Percentiles rank a stretch among this genome's conserved stretches.
Evolutionary conservation across 2,113 vertebrate genomes (phyloP).

Genomic region (Rhineura floridana): DNA sequence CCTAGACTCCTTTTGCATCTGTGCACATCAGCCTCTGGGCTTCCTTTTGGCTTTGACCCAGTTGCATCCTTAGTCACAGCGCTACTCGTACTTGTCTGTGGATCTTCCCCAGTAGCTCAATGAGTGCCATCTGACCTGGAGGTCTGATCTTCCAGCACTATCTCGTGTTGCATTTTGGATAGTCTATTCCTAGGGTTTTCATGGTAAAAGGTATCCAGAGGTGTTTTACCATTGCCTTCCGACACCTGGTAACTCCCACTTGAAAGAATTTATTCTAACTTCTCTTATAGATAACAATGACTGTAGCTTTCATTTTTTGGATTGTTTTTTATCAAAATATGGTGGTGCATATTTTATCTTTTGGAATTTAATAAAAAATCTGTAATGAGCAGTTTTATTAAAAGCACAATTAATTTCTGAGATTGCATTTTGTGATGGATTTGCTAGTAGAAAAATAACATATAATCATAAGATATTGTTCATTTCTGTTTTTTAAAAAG

Average conservation of each 20-base stretch:
- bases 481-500: not conserved
- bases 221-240: no score
- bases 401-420: not conserved
- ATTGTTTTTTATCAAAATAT: not conserved
- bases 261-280: slow-evolving; percentile 1
- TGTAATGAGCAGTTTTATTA: not conserved
- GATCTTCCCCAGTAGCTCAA: no score
- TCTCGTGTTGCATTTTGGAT: no score
- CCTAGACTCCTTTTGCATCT: no score
- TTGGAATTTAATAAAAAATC: not conserved
- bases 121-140: no score
- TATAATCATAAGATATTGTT: not conserved
- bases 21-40: no score
- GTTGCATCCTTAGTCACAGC: no score
- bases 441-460: not conserved
- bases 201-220: no score
- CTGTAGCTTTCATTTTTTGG: not conserved
- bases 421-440: not conserved
- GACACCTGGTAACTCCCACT: not conserved
- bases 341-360: slow-evolving; percentile 14
- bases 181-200: no score
- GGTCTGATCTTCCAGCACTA: no score
- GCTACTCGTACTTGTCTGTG: no score
- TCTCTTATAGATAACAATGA: not conserved
- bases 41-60: no score